Evolutionary conservation across 2,113 vertebrate genomes (phyloP).

Genomic region (Emydura subglobosa): DNA sequence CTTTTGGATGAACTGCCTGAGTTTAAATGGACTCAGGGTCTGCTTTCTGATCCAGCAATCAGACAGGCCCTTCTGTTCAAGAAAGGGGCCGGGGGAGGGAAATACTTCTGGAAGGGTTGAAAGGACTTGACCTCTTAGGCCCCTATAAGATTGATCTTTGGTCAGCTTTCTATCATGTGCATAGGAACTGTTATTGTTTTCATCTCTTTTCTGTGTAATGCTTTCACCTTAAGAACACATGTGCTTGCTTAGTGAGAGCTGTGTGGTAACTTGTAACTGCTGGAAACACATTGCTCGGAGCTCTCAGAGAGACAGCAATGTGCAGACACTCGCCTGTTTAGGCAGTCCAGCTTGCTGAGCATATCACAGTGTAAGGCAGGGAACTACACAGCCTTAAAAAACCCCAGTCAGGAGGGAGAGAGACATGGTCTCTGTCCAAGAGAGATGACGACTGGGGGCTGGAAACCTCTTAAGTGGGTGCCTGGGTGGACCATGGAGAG

Average conservation of each 20-base stretch:
- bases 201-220: not conserved
- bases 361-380: not conserved
- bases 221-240: not conserved
- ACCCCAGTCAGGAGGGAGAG: not conserved
- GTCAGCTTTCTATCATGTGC: not conserved
- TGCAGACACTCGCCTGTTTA: not conserved
- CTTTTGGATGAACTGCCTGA: too few species aligned
- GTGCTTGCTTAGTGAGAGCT: not conserved
- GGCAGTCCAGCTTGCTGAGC: not conserved
- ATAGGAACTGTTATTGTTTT: not conserved
- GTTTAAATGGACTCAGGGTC: too few species aligned
- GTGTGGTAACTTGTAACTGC: not conserved
- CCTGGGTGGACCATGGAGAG: not conserved
- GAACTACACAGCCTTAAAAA: not conserved
- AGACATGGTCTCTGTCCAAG: too few species aligned
- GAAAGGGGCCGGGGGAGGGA: too few species aligned
- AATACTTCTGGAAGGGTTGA: not conserved
- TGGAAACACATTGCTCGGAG: not conserved
- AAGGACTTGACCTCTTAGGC: not conserved
- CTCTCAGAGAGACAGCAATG: not conserved
- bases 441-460: too few species aligned
- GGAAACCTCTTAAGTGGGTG: not conserved
- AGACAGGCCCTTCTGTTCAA: too few species aligned
- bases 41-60: too few species aligned
- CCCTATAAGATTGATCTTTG: not conserved